Conservation (phyloP, 1,140 invertebrate species). For the Augochlora pura region DNA sequence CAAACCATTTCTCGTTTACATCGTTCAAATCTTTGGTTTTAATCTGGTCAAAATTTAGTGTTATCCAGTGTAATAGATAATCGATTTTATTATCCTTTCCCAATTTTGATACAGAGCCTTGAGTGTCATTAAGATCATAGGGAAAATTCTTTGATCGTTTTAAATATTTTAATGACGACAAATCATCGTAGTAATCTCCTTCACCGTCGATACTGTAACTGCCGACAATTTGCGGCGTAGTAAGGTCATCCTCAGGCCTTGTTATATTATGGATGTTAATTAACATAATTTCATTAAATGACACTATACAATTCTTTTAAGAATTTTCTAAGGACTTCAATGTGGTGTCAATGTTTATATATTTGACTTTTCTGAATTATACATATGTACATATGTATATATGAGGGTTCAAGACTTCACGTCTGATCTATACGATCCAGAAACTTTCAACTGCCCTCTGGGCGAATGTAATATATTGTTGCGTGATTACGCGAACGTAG, state of each 20-base stretch:
- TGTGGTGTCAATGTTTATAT: too few species aligned
- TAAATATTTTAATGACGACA: constrained; percentile 80
- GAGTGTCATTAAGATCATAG: constrained; percentile 80
- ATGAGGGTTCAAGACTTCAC: too few species aligned
- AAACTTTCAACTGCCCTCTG: too few species aligned
- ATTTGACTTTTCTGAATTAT: too few species aligned
- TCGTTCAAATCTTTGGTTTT: background rate
- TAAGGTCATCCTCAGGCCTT: background rate
- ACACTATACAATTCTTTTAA: too few species aligned
- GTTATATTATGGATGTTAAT: background rate
- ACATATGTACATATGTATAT: too few species aligned
- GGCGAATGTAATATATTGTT: too few species aligned
- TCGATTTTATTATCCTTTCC: constrained; percentile 76
- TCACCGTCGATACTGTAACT: constrained; percentile 78
- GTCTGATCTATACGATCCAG: too few species aligned
- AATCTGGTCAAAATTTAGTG: constrained; percentile 69
- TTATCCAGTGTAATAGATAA: constrained; percentile 79
- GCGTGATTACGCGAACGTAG: too few species aligned
- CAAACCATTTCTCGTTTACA: constrained; percentile 19
- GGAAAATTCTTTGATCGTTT: constrained; percentile 68
- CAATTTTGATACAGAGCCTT: constrained; percentile 70
- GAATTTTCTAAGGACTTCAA: too few species aligned
- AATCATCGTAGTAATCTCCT: constrained; percentile 67
- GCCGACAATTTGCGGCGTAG: background rate
- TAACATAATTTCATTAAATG: background rate